Evolutionary conservation across 2,888 invertebrate genomes (phyloP).

Genomic region (Amiota minor): DNA sequence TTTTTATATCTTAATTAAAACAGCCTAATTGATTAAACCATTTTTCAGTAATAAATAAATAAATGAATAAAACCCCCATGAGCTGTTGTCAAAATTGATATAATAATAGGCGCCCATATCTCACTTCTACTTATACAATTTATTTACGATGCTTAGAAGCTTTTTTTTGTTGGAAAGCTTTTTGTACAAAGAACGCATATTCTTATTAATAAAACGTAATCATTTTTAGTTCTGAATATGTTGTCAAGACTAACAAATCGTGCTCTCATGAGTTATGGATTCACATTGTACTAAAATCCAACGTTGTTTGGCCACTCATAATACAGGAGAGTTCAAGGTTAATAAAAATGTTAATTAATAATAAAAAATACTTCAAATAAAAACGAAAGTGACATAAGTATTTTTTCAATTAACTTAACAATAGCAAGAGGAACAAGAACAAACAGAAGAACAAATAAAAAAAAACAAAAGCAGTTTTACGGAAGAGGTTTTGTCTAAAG

Average conservation of each 20-base stretch:
- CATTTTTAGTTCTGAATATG: slow-evolving; percentile 53
- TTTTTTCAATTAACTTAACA: not conserved
- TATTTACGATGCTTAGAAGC: not conserved
- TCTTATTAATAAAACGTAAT: not conserved
- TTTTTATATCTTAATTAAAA: too few species aligned
- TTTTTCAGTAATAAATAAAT: not conserved
- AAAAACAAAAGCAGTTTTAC: too few species aligned
- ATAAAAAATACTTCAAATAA: not conserved
- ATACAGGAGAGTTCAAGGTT: slow-evolving; percentile 7
- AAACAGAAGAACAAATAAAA: not conserved
- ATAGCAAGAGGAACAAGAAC: not conserved
- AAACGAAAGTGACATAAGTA: not conserved
- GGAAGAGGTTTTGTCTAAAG: slow-evolving; percentile 44
- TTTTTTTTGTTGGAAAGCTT: not conserved
- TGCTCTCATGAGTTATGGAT: not conserved
- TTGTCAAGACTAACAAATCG: slow-evolving; percentile 43
- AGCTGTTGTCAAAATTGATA: too few species aligned
- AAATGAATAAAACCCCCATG: not conserved
- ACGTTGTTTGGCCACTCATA: not conserved
- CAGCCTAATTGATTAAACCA: too few species aligned
- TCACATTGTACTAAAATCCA: not conserved
- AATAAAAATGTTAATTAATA: not conserved
- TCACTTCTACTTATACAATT: too few species aligned
- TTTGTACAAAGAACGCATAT: not conserved
- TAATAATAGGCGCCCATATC: too few species aligned